Evolutionary conservation across 2,797 vertebrate species (phyloP), one percentile per base, ranked within the genome.

Genomic region (Picus viridis): DNA sequence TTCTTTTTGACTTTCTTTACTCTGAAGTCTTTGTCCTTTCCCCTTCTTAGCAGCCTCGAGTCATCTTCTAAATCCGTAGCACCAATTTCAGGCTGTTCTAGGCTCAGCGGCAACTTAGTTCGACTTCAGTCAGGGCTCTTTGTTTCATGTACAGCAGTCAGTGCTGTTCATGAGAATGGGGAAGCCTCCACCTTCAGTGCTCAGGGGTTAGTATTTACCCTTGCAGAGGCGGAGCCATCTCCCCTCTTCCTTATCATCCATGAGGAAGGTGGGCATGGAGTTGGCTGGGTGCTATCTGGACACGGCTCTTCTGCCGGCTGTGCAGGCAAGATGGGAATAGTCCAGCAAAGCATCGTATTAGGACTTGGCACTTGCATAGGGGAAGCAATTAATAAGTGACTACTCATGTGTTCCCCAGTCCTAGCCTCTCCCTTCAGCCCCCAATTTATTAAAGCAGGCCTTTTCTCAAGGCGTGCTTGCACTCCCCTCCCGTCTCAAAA

Each of bases 321-420:
- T 59, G 89, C 85, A 41, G 45, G 53, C 34, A 0, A 62, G 80
- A 75, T 83, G 78, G 87, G 94, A 83, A n/a, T 24, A 75, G 85
- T 92, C 90, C 86, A 82, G 45, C 80, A 76, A 88, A 73, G 39
- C 69, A 62, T 83, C 73, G 1, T 59, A 39, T 89, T 93, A 93
- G 80, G 59, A 88, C 72, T 96, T 97, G 94, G 96, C 94, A 94
- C 93, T 96, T 96, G 95, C 86, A 59, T 81, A 93, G 95, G 95
- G 96, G 97, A 98, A 97, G 91, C 96, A 97, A 97, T 98, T 97
- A 98, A 98, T 98, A 98, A 97, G 94, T 92, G 92, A 94, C 95
- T 94, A 68, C 88, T 98, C 97, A 97, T 97, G 93, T 97, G 97
- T 97, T 98, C 94, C 96, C 95, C 96, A 96, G 96, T 94, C 95